Evolutionary conservation across 2,888 invertebrate species (phyloP).

Genomic region (Agelastica alni): DNA sequence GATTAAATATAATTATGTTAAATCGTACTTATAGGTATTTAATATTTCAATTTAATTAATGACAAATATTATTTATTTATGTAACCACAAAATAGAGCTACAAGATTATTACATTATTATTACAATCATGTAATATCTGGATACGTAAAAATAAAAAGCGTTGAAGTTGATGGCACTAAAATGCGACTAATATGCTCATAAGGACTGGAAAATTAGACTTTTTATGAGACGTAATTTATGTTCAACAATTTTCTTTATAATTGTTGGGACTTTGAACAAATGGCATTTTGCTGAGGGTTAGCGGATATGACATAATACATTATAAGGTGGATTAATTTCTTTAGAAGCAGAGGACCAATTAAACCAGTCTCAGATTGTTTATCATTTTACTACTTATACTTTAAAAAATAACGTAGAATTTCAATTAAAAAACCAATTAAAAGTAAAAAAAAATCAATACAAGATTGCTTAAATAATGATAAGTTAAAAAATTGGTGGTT

Average conservation of each 20-base stretch:
- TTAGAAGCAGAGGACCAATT: constrained; percentile 11
- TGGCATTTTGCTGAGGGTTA: constrained; percentile 21
- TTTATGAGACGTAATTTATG: constrained; percentile 23
- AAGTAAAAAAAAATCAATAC: too few relatives aligned
- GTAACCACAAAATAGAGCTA: too few relatives aligned
- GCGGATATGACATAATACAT: constrained; percentile 22
- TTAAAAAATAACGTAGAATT: too few relatives aligned
- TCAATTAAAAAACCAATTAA: too few relatives aligned
- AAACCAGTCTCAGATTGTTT: constrained; percentile 1
- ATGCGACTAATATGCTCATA: constrained; percentile 19
- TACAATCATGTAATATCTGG: too few relatives aligned
- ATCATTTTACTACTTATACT: too few relatives aligned
- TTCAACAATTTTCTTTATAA: constrained; percentile 22
- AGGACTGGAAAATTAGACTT: constrained; percentile 21
- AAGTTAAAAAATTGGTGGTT: constrained; percentile 12
- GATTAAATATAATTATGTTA: too few relatives aligned
- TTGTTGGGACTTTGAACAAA: constrained; percentile 15
- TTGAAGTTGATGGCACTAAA: constrained; percentile 21
- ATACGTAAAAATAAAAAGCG: constrained; percentile 20
- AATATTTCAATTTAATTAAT: too few relatives aligned
- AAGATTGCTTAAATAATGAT: too few relatives aligned
- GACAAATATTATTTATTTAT: too few relatives aligned
- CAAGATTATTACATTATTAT: too few relatives aligned
- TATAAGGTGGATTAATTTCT: constrained; percentile 21
- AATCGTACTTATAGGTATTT: too few relatives aligned